Evolutionary conservation across 2,797 vertebrate species (phyloP).

Genomic region (Gymnothorax reevesii): DNA sequence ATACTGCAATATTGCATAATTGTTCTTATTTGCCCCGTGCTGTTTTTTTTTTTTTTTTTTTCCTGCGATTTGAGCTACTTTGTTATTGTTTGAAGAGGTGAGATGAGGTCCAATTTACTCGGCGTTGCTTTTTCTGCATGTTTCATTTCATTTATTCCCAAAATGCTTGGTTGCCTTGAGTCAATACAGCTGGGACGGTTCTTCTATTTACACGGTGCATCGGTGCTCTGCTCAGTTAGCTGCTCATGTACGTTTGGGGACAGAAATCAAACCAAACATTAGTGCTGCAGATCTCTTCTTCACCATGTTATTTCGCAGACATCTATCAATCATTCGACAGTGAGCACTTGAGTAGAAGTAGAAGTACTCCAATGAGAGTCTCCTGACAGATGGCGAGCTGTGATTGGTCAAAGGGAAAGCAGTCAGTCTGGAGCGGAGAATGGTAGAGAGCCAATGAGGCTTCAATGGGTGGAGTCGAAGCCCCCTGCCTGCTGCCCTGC

Average conservation of each 20-base stretch:
- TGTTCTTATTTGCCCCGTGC: neutral
- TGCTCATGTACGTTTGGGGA: neutral
- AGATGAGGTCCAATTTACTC: neutral
- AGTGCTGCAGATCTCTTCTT: slow-evolving; percentile 41
- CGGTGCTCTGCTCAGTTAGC: neutral
- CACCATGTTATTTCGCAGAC: slow-evolving; percentile 55
- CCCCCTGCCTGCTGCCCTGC: slow-evolving; percentile 61
- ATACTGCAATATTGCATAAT: neutral
- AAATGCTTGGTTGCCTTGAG: neutral
- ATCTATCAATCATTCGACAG: slow-evolving; percentile 69
- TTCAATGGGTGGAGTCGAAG: slow-evolving; percentile 64
- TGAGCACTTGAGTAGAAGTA: slow-evolving; percentile 73
- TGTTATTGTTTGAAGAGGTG: neutral
- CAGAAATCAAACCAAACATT: slow-evolving; percentile 42
- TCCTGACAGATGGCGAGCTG: slow-evolving; percentile 72
- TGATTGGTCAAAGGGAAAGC: slow-evolving; percentile 70
- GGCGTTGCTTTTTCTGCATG: neutral
- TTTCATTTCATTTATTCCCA: neutral
- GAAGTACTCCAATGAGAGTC: slow-evolving; percentile 69
- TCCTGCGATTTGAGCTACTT: neutral
- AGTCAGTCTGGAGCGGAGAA: slow-evolving; percentile 63
- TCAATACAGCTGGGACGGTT: neutral
- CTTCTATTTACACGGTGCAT: neutral
- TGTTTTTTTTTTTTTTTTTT: neutral
- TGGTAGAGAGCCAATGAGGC: slow-evolving; percentile 66